Base-by-base conservation (phyloP, 2,888 invertebrate genomes). In the Lasiommata megera region DNA sequence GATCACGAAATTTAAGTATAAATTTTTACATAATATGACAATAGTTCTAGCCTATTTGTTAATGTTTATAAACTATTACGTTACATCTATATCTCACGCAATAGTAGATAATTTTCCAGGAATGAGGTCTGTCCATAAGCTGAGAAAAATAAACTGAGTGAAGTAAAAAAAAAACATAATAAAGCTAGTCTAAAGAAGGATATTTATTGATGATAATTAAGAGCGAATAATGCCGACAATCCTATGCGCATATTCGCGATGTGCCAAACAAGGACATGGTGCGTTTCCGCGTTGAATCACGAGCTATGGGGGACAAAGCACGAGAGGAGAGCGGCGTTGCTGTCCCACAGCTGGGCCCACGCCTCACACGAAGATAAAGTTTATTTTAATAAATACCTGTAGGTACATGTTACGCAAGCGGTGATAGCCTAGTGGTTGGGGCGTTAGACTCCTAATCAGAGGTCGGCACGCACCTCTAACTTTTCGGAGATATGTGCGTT, bases 281-380 rank as follows among this genome's bases (percentile, higher is more conserved):
- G 69, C 72, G 78, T 82, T 89, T 89, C 89, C 89, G 88, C 71
- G 81, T 89, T 89, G 88, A 86, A 76, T 87, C 86, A 88, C 66
- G 75, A 71, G 61, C n/a, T 28, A 61, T 54, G 62, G 64, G 63
- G 67, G 68, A 66, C 40, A 47, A 72, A 75, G 60, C 23, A 72
- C 34, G 61, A 67, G 68, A 67, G 60, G 56, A 28, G 12, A 11
- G 31, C 40, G 18, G 40, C 23, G 2, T 23, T 23, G 5, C 23
- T 2, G 2, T 23, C 23, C 23, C 23, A 23, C 23, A 3, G 23
- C 23, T 23, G 23, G 23, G 23, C 23, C 23, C 23, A 23, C 23
- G n/a, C n/a, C n/a, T n/a, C n/a, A n/a, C n/a, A n/a, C n/a, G n/a
- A n/a, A n/a, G n/a, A n/a, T n/a, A n/a, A n/a, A n/a, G n/a, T n/a